Base-by-base conservation (phyloP, 2,113 vertebrate species). In the Nycticryphes semicollaris region DNA sequence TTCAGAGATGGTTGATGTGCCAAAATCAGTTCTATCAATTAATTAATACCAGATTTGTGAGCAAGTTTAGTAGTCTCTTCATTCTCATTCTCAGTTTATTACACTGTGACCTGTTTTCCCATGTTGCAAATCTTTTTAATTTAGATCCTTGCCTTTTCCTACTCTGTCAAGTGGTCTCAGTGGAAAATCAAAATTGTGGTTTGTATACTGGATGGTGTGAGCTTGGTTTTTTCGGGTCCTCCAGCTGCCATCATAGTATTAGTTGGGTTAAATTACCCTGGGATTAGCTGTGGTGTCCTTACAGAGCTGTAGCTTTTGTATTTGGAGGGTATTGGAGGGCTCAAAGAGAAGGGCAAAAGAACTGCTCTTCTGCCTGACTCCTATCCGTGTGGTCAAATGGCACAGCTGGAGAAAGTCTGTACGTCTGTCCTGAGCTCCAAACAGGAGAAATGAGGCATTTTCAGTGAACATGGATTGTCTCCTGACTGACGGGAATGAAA, bases 361-460 rank as follows among this genome's bases (percentile, higher is more conserved):
- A 8, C 7, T 51, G 21, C 39, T 50, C 5, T 39, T 73, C 14
- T 80, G 25, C 11, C 41, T 48, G 27, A 7, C 37, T 88, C 17
- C 12, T 21, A 1, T 48, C 30, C 8, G 4, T 20, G 62, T 23
- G 33, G 25, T 60, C 1, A 1, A 41, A 45, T 1, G 2, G 8
- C 12, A 7, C 2, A 19, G 20, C 39, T 39, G 22, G 69, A 78
- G 54, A 69, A 41, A 41, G 22, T 33, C 41, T 48, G 5, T 23
- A 5, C 1, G 0, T 45, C 39, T 70, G 23, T 28, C 48, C 22
- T 31, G 62, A 83, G 63, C 43, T 84, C 48, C 53, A 50, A 28
- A 4, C 7, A 10, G 68, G n/a, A 33, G 48, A 90, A 60, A 15
- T 0, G 6, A 25, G 33, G 8, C 14, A 2, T 81, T 72, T 88